Evolutionary conservation across 2,797 vertebrate species (phyloP).

Genomic region (Galagoides demidoff): DNA sequence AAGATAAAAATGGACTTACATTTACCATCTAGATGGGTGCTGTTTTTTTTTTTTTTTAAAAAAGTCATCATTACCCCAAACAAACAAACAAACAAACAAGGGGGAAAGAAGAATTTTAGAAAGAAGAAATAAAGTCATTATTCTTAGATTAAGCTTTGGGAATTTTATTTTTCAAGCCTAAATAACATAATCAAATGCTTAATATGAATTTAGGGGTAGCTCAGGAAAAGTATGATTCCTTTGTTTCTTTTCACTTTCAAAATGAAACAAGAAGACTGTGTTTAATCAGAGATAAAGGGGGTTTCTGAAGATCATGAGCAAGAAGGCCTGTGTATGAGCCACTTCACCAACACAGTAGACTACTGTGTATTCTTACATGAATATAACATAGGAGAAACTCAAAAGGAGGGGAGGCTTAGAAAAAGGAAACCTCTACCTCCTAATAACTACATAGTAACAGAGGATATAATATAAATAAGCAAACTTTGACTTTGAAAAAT

Average conservation of each 20-base stretch:
- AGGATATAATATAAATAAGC: neutral
- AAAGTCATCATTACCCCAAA: neutral
- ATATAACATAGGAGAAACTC: neutral
- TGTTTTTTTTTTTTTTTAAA: no score
- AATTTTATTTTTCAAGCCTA: neutral
- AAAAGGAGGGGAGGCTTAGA: neutral
- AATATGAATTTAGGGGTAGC: neutral
- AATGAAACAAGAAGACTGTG: conserved; percentile 17
- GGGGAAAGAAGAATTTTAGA: neutral
- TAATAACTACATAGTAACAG: conserved; percentile 15
- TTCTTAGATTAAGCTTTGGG: neutral
- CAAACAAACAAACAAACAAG: neutral
- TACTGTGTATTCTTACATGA: neutral
- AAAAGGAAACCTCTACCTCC: neutral
- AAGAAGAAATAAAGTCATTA: neutral
- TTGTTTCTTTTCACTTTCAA: conserved; percentile 19
- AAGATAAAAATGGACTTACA: neutral
- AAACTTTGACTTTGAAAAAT: conserved; percentile 32
- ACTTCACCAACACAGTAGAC: neutral
- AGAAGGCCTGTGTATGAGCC: neutral
- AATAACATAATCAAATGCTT: conserved; percentile 23
- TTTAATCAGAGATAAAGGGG: conserved; percentile 30
- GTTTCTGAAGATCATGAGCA: conserved; percentile 30
- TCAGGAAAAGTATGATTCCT: neutral
- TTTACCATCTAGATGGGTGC: neutral